Evolutionary conservation across 1,140 invertebrate genomes (phyloP).

Genomic region (Macrocentrus cingulum): DNA sequence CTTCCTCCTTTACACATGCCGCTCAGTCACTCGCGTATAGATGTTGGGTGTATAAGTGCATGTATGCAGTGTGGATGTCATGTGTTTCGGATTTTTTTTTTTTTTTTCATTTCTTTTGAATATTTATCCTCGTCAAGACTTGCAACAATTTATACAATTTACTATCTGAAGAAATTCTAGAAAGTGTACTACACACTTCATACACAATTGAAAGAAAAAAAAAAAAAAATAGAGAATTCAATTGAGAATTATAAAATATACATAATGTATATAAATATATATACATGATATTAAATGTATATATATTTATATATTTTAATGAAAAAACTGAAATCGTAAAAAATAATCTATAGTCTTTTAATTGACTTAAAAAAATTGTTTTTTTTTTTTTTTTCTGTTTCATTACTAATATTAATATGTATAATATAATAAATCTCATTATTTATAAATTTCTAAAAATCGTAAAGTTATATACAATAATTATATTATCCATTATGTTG

Average conservation of each 20-base stretch:
- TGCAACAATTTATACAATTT: conserved; percentile 30
- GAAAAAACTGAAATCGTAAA: conserved; percentile 51
- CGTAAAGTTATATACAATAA: conserved; percentile 61
- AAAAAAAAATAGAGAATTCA: conserved; percentile 32
- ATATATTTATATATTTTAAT: too few species aligned
- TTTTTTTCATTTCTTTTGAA: too few species aligned
- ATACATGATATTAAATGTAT: too few species aligned
- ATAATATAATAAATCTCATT: conserved; percentile 61
- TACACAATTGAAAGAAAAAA: too few species aligned
- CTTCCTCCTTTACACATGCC: too few species aligned
- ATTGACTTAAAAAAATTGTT: conserved; percentile 47
- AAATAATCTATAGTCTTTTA: conserved; percentile 50
- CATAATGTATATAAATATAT: too few species aligned
- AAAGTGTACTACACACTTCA: not conserved
- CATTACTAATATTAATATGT: conserved; percentile 39
- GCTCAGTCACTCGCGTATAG: too few species aligned
- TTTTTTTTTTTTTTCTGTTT: conserved; percentile 11
- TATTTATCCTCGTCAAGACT: too few species aligned
- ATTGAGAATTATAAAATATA: conserved; percentile 42
- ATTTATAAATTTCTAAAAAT: conserved; percentile 62
- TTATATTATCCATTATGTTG: conserved; percentile 58
- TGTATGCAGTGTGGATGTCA: too few species aligned
- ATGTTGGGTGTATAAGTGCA: too few species aligned
- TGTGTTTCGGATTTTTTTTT: too few species aligned
- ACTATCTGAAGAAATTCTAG: conserved; percentile 26